phyloP scores from a whole-genome alignment of 2,888 invertebrate genomes.

The Hypomecis punctinalis region DNA sequence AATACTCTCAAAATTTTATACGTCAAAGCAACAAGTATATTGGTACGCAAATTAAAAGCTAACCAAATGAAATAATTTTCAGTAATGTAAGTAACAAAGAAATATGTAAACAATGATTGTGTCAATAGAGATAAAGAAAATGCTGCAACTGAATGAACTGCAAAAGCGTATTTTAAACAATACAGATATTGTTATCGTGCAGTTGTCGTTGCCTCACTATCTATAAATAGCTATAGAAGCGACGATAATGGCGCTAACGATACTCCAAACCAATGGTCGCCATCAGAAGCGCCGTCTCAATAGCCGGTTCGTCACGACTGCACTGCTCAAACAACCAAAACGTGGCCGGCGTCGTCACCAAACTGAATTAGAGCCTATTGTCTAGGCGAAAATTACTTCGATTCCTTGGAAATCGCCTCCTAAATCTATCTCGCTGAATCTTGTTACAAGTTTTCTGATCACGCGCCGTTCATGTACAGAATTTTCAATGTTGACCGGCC shows the following conservation, averaged over 20 bases:
- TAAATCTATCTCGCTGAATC: constrained; percentile 27
- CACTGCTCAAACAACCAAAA: constrained; percentile 53
- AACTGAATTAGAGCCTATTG: constrained; percentile 48
- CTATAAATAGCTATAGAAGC: constrained; percentile 45
- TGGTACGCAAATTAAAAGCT: neutral
- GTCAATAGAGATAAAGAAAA: constrained; percentile 13
- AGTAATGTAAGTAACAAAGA: neutral
- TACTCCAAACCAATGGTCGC: constrained; percentile 46
- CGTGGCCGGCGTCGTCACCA: constrained; percentile 48
- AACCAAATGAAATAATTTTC: neutral
- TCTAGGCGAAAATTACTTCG: constrained; percentile 35
- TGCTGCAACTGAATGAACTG: constrained; percentile 29
- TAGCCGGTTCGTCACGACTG: constrained; percentile 59
- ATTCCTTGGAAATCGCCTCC: constrained; percentile 28
- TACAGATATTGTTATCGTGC: constrained; percentile 44
- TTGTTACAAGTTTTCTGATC: constrained; percentile 15
- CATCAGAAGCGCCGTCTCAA: constrained; percentile 44
- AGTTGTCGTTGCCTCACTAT: constrained; percentile 40
- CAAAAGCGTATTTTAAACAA: constrained; percentile 30
- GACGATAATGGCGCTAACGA: constrained; percentile 45
- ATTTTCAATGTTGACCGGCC: constrained; percentile 3
- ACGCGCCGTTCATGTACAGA: constrained; percentile 8
- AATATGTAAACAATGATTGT: constrained; percentile 5
- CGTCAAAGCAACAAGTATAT: neutral
- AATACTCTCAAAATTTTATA: neutral